Percentiles rank a stretch among this genome's conserved stretches.
Conservation (phyloP, 2,888 invertebrate genomes). For the Malthinus flaveolus region DNA sequence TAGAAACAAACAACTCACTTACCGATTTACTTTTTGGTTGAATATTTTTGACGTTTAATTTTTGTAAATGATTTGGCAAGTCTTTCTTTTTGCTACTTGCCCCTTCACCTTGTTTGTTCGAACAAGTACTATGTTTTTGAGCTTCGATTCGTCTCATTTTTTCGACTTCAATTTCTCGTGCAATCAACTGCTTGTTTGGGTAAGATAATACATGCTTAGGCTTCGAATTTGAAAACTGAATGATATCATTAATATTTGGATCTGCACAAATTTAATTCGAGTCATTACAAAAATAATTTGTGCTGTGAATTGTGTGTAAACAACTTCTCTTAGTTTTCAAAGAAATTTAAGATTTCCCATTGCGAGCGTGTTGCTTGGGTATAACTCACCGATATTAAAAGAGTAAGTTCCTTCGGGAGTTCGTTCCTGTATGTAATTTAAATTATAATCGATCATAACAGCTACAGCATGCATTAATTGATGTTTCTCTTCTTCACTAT, state of each 20-base stretch:
- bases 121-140: slow-evolving; percentile 30
- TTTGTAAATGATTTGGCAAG: slow-evolving; percentile 73
- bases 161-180: slow-evolving; percentile 81
- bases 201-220: slow-evolving; percentile 59
- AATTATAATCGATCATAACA: slow-evolving; percentile 87
- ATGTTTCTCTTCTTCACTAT: slow-evolving; percentile 71
- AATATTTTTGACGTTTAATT: slow-evolving; percentile 65
- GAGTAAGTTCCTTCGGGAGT: slow-evolving; percentile 76
- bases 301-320: too few relatives aligned
- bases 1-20: slow-evolving; percentile 24
- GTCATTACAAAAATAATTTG: too few relatives aligned
- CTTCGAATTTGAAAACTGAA: slow-evolving; percentile 50
- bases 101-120: slow-evolving; percentile 1
- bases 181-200: slow-evolving; percentile 76
- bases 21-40: slow-evolving; percentile 35
- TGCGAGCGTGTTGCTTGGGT: too few relatives aligned
- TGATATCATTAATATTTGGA: slow-evolving; percentile 76
- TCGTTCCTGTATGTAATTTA: slow-evolving; percentile 82
- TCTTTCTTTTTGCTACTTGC: slow-evolving; percentile 20
- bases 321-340: too few relatives aligned
- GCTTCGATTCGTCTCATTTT: slow-evolving; percentile 63
- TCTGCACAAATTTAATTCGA: too few relatives aligned
- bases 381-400: slow-evolving; percentile 55
- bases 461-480: slow-evolving; percentile 73
- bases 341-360: too few relatives aligned